Base-by-base conservation (phyloP, 2,113 vertebrate species). In the Trematomus loennbergii region DNA sequence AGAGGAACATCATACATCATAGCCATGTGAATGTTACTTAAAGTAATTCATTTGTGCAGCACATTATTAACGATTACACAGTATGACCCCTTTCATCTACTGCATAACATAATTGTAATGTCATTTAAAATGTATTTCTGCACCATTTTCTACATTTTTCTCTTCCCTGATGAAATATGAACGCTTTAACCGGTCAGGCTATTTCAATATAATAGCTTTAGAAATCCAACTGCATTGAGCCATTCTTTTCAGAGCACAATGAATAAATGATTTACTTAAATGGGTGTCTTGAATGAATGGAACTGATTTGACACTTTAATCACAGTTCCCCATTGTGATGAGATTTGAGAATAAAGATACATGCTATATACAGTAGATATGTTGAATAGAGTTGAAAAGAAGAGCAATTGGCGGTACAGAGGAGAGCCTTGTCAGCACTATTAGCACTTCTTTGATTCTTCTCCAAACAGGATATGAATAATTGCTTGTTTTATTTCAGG, bases 401-500 rank as follows among this genome's bases (percentile, higher is more conserved):
- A 59, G 20, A 61, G 60, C 18, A n/a, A 52, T 46, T 50, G 69
- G 69, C 79, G 52, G 61, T 52, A 48, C 3, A 66, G 66, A 15
- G 12, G 48, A 62, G 46, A 63, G 64, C 68, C 33, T 10, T 45
- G 71, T 88, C 88, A 88, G 78, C 87, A 78, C 43, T 66, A 82
- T 83, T 72, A 87, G 29, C 29, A 84, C 67, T 79, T 70, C 73
- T 78, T 77, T 84, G 68, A 77, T 75, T 50, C 75, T 17, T 58
- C 67, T 85, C 84, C 80, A 77, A 87, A 82, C 71, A 83, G 81
- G 74, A 84, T 84, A 81, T 84, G 81, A 88, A 89, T 91, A 89
- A 92, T 90, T 89, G 76, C 67, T 67, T 72, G 86, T 58, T 88
- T 83, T 90, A 93, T 94, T 93, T 78, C 40, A 8, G 90, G 81